Conservation (phyloP, 2,113 vertebrate species). For the Podiceps cristatus region DNA sequence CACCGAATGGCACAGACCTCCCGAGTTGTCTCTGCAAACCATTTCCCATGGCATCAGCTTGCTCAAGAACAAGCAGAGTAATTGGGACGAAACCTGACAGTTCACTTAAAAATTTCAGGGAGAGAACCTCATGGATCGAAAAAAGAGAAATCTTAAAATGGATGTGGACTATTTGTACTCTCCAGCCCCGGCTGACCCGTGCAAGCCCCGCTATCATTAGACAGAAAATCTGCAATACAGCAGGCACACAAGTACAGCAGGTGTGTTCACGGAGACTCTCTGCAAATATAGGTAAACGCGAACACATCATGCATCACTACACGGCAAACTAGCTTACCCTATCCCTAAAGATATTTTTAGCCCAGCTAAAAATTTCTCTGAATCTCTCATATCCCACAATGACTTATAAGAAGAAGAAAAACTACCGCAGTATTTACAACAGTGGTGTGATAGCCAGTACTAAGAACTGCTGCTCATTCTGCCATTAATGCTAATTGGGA, state of each 20-base stretch:
- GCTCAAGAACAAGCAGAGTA: background rate
- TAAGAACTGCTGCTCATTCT: conserved; percentile 26
- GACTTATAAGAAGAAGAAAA: background rate
- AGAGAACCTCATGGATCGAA: fast-evolving
- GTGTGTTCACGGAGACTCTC: background rate
- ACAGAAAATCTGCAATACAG: background rate
- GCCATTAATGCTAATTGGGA: conserved; percentile 57
- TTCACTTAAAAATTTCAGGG: background rate
- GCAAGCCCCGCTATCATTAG: background rate
- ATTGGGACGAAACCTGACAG: background rate
- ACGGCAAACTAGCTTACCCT: background rate
- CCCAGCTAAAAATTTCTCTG: background rate
- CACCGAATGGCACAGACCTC: background rate
- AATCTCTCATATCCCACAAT: background rate
- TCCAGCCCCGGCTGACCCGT: background rate
- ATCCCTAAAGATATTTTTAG: background rate
- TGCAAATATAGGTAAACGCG: background rate
- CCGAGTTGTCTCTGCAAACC: background rate
- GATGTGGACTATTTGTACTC: background rate
- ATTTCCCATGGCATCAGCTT: background rate
- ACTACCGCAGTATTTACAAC: background rate
- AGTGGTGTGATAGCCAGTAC: background rate
- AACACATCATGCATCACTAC: background rate
- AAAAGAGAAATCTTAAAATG: background rate
- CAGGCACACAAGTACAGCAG: background rate